Percentiles rank a stretch among this genome's conserved stretches.
phyloP scores from a whole-genome alignment of 2,797 vertebrate genomes.

The Chaetophractus vellerosus region DNA sequence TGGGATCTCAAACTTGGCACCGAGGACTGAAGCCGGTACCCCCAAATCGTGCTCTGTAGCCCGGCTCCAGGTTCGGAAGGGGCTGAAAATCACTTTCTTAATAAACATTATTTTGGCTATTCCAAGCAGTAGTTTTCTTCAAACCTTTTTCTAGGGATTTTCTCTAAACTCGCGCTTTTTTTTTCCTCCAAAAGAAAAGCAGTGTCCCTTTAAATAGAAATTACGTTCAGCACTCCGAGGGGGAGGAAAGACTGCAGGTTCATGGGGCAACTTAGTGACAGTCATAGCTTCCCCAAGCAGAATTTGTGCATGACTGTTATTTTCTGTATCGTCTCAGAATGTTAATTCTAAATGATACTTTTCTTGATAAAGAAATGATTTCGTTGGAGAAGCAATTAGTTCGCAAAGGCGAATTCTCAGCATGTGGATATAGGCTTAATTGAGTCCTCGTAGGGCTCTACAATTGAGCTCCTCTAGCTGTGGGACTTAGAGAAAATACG shows the following conservation, averaged over 20 bases:
- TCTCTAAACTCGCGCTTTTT: not conserved
- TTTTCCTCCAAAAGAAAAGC: not conserved
- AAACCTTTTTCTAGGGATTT: slow-evolving; percentile 43
- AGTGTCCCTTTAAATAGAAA: slow-evolving; percentile 72
- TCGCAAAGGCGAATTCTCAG: slow-evolving; percentile 57
- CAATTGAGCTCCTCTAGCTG: not conserved
- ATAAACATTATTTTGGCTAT: slow-evolving; percentile 61
- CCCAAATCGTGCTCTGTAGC: slow-evolving; percentile 56
- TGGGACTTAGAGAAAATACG: slow-evolving; percentile 22
- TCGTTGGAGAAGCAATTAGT: slow-evolving; percentile 52
- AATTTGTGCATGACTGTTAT: slow-evolving; percentile 12
- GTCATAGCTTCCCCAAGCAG: slow-evolving; percentile 56
- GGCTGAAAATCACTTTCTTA: slow-evolving; percentile 23
- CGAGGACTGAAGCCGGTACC: not conserved
- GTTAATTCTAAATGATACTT: slow-evolving; percentile 46
- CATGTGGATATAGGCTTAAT: slow-evolving; percentile 29
- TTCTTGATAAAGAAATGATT: slow-evolving; percentile 45
- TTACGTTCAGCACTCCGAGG: slow-evolving; percentile 23
- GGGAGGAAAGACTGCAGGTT: slow-evolving; percentile 72
- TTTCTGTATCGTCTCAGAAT: slow-evolving; percentile 66
- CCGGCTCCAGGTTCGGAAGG: slow-evolving; percentile 4
- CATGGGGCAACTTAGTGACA: slow-evolving; percentile 52
- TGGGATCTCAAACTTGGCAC: slow-evolving; percentile 49
- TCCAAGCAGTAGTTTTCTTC: slow-evolving; percentile 35
- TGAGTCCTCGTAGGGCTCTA: slow-evolving; percentile 18